Percentiles rank a stretch among this genome's conserved stretches.
Evolutionary conservation across 2,113 vertebrate species (phyloP).

Genomic region (Trematocara macrostoma): DNA sequence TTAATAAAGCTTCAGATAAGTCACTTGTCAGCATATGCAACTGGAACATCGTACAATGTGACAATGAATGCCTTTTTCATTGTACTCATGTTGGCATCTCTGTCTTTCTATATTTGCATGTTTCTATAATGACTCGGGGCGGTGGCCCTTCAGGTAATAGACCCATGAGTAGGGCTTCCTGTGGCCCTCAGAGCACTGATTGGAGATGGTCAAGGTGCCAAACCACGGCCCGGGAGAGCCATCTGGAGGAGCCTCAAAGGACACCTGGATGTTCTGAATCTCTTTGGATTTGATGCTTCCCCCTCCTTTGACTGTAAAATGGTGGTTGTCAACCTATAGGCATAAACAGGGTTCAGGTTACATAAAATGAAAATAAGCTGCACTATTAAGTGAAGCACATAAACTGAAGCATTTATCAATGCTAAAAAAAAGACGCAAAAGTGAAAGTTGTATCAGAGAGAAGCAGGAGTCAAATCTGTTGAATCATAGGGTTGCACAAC

Average conservation of each 20-base stretch:
- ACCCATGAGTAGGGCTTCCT: slow-evolving; percentile 70
- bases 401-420: neutral
- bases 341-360: neutral
- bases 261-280: slow-evolving; percentile 64
- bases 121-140: neutral
- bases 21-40: neutral
- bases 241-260: slow-evolving; percentile 62
- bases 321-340: slow-evolving; percentile 69
- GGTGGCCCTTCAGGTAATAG: slow-evolving; percentile 79
- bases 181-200: slow-evolving; percentile 47
- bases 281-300: slow-evolving; percentile 75
- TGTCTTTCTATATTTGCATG: too few relatives aligned
- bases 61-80: neutral
- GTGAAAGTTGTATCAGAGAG: neutral
- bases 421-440: neutral
- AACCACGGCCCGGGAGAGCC: slow-evolving; percentile 54
- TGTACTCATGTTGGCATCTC: neutral
- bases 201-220: slow-evolving; percentile 75
- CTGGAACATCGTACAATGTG: rapidly evolving
- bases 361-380: neutral
- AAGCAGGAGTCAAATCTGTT: neutral
- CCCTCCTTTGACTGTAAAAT: slow-evolving; percentile 68
- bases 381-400: neutral
- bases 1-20: neutral
- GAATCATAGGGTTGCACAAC: neutral